A percentile compares a stretch with the other conserved stretches of the same genome.
Conservation (phyloP, 2,888 invertebrate species). For the Halictus ligatus region DNA sequence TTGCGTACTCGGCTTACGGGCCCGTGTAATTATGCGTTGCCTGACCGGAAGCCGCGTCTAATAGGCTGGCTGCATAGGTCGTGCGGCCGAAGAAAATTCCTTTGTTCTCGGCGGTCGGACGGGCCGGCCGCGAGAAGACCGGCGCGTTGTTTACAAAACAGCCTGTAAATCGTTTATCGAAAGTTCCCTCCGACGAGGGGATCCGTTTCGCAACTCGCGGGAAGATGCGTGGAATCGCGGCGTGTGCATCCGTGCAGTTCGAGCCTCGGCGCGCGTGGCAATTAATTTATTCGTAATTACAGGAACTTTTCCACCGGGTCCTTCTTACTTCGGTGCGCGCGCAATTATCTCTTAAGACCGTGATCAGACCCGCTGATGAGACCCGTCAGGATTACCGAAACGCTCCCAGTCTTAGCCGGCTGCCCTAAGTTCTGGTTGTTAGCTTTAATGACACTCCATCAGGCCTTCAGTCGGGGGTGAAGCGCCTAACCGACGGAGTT, state of each 20-base stretch:
- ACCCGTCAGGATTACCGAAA: background rate
- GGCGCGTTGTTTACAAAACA: slow-evolving; percentile 14
- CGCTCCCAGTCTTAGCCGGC: background rate
- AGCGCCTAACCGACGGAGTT: no score
- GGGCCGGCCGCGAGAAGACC: slow-evolving; percentile 24
- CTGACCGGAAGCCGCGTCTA: slow-evolving; percentile 75
- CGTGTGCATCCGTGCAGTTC: background rate
- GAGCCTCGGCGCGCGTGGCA: background rate
- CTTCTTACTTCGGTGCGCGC: background rate
- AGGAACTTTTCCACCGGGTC: background rate
- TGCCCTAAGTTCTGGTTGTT: background rate
- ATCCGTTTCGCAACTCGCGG: background rate
- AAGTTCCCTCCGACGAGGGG: background rate
- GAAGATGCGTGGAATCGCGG: no score
- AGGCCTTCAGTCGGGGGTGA: background rate
- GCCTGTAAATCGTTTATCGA: slow-evolving; percentile 5
- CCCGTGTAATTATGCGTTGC: slow-evolving; percentile 77
- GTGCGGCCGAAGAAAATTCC: slow-evolving; percentile 46
- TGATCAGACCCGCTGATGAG: background rate
- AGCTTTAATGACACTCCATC: background rate
- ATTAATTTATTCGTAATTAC: slow-evolving; percentile 4
- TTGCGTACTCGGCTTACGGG: slow-evolving; percentile 42
- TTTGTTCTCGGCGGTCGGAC: slow-evolving; percentile 29
- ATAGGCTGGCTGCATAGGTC: slow-evolving; percentile 55
- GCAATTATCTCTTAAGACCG: background rate